Conservation (phyloP, 1,140 invertebrate genomes). For the Bathynomus jamesi region DNA sequence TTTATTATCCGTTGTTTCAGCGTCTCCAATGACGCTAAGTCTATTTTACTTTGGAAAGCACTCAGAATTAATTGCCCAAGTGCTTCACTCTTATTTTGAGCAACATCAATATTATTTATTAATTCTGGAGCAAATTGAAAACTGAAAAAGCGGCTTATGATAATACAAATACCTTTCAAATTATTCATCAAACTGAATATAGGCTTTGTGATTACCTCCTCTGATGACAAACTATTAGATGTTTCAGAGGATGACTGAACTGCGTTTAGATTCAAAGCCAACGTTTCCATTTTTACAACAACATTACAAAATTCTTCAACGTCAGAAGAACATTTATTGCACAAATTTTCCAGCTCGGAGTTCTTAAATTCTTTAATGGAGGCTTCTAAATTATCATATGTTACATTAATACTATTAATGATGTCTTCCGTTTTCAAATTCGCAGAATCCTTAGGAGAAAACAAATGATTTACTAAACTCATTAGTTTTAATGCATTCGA, state of each 20-base stretch:
- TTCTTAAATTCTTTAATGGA: background rate
- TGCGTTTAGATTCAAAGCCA: background rate
- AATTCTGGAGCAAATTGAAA: background rate
- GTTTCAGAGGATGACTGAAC: too few relatives aligned
- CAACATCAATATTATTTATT: background rate
- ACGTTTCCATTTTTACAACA: background rate
- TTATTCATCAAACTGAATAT: background rate
- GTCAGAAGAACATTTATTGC: background rate
- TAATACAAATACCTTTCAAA: background rate
- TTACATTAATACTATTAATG: background rate
- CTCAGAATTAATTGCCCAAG: too few relatives aligned
- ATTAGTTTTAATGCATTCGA: background rate
- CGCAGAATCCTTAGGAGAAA: background rate
- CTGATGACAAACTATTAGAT: too few relatives aligned
- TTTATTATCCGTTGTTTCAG: too few relatives aligned
- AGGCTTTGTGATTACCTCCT: too few relatives aligned
- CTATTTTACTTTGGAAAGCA: too few relatives aligned
- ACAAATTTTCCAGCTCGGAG: background rate
- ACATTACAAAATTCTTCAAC: background rate
- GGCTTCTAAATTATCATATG: background rate
- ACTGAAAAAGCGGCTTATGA: background rate
- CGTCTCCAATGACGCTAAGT: too few relatives aligned
- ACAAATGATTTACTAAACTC: background rate
- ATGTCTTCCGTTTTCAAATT: background rate
- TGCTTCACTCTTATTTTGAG: background rate